These are phyloP conservation scores for Pseudoatta argentina DNA, from an alignment of 1,140 invertebrate genomes.

Conservation along the genomic window DNA sequence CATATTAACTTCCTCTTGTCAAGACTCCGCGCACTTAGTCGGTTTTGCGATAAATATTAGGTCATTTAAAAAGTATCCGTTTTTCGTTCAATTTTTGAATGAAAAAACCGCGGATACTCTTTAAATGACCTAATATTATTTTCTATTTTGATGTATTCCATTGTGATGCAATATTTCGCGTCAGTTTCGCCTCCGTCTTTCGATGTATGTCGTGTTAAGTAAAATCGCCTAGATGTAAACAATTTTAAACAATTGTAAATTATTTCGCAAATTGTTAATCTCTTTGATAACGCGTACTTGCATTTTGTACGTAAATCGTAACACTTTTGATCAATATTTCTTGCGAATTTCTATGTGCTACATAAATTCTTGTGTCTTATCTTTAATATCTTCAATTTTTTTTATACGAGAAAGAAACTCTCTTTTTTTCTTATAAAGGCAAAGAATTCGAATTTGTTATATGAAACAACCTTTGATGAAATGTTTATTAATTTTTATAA, in stretches of 20 bases:
- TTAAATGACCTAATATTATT: not conserved
- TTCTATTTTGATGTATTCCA: not conserved
- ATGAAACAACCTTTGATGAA: not conserved
- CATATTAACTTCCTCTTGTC: not conserved
- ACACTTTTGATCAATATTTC: not conserved
- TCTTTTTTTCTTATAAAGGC: not conserved
- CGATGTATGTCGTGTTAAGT: not conserved
- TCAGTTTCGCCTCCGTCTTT: not conserved
- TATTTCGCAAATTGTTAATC: constrained; percentile 12
- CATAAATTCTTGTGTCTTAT: not conserved
- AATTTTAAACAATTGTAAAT: constrained; percentile 8
- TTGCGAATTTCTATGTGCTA: constrained; percentile 12
- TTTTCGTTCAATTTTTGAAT: no score
- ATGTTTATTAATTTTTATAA: not conserved
- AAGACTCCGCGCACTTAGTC: not conserved
- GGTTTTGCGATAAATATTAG: not conserved
- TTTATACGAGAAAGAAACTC: not conserved
- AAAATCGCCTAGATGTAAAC: not conserved
- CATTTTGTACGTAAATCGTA: not conserved
- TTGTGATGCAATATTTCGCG: not conserved
- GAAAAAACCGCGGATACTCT: no score
- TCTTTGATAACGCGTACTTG: not conserved
- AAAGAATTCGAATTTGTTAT: not conserved
- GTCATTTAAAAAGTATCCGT: no score
- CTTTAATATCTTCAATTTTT: not conserved